Evolutionary conservation across 2,113 vertebrate species (phyloP), one percentile per base, ranked within the genome.

Genomic region (Hyaena hyaena): DNA sequence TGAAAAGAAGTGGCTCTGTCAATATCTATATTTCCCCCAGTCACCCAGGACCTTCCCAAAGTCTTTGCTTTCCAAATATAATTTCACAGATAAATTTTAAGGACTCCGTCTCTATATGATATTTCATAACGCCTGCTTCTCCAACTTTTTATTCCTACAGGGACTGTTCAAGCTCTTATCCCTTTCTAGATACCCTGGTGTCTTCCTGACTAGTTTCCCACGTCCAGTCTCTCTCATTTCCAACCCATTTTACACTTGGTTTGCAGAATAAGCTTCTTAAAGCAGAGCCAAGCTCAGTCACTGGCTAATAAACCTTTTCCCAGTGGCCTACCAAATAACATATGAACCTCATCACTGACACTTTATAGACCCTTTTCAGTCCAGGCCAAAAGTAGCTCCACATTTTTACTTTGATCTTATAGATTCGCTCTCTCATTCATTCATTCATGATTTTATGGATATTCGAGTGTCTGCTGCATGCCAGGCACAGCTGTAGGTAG

Each of bases 261-360:
- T 88, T 94, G 43, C 76, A 95, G 85, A 93, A 77, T 85, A 95
- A 76, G 65, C 81, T 81, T 77, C 28, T 33, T 39, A 69, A 80
- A 58, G 12, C 58, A n/a, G 71, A 95, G 58, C 71, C 19, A 61
- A 45, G 31, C 31, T 71, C 23, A 43, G 65, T 88, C 61, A 80
- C 61, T 88, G 31, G 35, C 82, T 69, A 53, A 80, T 80, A 74
- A 73, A 79, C n/a, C 14, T 92, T 71, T 76, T 61, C 55, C 39
- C 17, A 50, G 65, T 66, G 11, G 10, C 23, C 35, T 53, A 53
- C 50, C 79, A 66, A 73, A 94, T 65, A 81, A 66, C 7, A 7
- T 35, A 21, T 14, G 81, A 76, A 77, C 55, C 58, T 93, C 16
- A 50, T 15, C 53, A 74, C 55, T 87, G 39, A 76, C 39, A 39